Percentiles rank a stretch among this genome's conserved stretches.
These are phyloP conservation scores for Canis aureus DNA, from an alignment of 2,113 vertebrate species.

Conservation along the genomic window DNA sequence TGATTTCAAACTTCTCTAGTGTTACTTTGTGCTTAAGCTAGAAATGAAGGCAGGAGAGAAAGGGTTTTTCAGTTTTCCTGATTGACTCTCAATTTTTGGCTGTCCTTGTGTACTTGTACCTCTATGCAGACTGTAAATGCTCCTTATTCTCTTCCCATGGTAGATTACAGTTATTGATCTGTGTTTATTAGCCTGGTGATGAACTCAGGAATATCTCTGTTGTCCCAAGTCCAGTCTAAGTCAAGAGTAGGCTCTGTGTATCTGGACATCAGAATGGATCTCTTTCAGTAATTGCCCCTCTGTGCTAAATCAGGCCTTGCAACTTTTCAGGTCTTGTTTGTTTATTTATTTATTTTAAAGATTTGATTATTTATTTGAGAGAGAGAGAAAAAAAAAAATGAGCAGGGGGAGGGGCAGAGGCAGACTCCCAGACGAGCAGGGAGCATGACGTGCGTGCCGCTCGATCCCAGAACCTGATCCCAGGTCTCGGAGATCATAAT, in stretches of 20 bases:
- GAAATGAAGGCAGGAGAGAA: not conserved
- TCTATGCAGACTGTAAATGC: not conserved
- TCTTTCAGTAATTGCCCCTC: not conserved
- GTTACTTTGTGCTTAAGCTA: not conserved
- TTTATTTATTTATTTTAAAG: too few species aligned
- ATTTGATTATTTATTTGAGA: too few species aligned
- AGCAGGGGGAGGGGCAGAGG: too few species aligned
- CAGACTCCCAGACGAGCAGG: too few species aligned
- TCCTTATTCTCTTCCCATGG: not conserved
- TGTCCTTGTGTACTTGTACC: not conserved
- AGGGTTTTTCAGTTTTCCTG: not conserved
- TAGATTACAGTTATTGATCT: not conserved
- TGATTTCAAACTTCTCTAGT: not conserved
- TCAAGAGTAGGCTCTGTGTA: not conserved
- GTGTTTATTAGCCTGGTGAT: not conserved
- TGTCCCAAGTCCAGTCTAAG: not conserved
- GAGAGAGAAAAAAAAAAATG: too few species aligned
- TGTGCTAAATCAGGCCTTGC: not conserved
- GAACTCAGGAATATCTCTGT: not conserved
- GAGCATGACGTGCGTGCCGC: too few species aligned
- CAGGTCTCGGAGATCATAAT: too few species aligned
- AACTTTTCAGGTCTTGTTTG: not conserved
- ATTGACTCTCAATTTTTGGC: not conserved
- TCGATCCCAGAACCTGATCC: too few species aligned
- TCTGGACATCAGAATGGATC: not conserved